A percentile compares a stretch with the other conserved stretches of the same genome.
phyloP scores from a whole-genome alignment of 2,888 invertebrate genomes.

The Ochropacha duplaris region DNA sequence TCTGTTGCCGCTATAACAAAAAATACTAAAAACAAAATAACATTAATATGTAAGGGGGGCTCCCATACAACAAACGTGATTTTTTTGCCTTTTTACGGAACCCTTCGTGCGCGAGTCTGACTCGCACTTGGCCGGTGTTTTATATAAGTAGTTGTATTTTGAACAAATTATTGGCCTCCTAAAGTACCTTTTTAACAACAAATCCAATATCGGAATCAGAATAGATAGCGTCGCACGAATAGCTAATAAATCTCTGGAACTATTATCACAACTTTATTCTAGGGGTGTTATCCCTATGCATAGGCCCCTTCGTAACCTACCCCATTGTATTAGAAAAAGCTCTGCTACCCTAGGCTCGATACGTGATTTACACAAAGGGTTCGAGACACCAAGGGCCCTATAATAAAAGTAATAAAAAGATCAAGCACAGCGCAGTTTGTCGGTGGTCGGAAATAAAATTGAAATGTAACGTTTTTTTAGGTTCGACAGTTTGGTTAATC shows the following conservation, averaged over 20 bases:
- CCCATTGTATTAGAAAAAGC: slow-evolving; percentile 46
- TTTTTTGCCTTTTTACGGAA: too few species aligned
- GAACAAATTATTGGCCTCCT: background rate
- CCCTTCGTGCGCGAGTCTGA: too few species aligned
- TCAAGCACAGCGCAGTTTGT: slow-evolving; percentile 38
- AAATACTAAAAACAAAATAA: too few species aligned
- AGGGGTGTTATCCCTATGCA: slow-evolving; percentile 30
- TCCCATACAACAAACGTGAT: too few species aligned
- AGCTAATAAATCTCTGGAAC: slow-evolving; percentile 33
- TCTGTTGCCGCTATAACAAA: too few species aligned
- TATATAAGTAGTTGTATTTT: too few species aligned
- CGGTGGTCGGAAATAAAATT: slow-evolving; percentile 42
- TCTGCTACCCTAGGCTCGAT: slow-evolving; percentile 34
- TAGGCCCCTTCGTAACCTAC: slow-evolving; percentile 39
- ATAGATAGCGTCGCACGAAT: slow-evolving; percentile 20
- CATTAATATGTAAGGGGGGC: too few species aligned
- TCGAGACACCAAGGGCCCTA: slow-evolving; percentile 40
- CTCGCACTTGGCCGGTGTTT: too few species aligned
- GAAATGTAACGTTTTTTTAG: slow-evolving; percentile 46
- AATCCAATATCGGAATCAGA: background rate
- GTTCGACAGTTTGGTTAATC: slow-evolving; percentile 39
- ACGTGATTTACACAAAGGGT: slow-evolving; percentile 75
- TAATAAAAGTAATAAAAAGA: slow-evolving; percentile 57
- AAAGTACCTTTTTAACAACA: background rate
- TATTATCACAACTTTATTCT: slow-evolving; percentile 44